phyloP scores from a whole-genome alignment of 2,113 vertebrate genomes.

The Loxodonta africana region DNA sequence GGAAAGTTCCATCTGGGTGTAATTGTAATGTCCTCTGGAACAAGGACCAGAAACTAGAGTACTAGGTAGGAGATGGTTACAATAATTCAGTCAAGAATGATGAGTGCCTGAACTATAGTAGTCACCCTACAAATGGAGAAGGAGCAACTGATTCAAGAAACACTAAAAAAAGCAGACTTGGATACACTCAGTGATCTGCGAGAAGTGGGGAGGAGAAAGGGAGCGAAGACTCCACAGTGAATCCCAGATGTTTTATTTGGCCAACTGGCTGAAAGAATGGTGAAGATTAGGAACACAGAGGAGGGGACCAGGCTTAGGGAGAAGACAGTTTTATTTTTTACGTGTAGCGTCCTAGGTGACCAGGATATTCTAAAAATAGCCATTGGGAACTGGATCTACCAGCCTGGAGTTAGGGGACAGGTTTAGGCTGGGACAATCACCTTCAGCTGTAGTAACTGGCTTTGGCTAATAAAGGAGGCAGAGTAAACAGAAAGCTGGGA shows the following conservation, averaged over 20 bases:
- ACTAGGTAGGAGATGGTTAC: background rate
- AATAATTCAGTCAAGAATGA: background rate
- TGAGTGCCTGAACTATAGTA: background rate
- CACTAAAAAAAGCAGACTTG: background rate
- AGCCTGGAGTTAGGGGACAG: conserved; percentile 13
- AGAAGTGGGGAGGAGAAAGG: background rate
- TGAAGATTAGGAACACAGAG: background rate
- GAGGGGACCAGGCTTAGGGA: background rate
- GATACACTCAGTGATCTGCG: background rate
- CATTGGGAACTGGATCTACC: background rate
- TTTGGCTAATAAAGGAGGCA: conserved; percentile 20
- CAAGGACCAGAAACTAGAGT: background rate
- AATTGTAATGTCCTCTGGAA: background rate
- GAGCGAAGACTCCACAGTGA: background rate
- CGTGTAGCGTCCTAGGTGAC: background rate
- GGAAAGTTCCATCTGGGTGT: background rate
- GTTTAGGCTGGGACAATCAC: background rate
- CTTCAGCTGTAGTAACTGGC: background rate
- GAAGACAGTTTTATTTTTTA: conserved; percentile 27
- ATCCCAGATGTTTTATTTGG: conserved; percentile 3
- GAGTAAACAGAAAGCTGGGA: background rate
- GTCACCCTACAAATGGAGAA: background rate
- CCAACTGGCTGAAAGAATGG: background rate
- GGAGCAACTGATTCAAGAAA: background rate
- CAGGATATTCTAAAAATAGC: conserved; percentile 50